These are phyloP conservation scores for Dendroctonus ponderosae DNA, from an alignment of 1,140 invertebrate species.

Conservation along the genomic window DNA sequence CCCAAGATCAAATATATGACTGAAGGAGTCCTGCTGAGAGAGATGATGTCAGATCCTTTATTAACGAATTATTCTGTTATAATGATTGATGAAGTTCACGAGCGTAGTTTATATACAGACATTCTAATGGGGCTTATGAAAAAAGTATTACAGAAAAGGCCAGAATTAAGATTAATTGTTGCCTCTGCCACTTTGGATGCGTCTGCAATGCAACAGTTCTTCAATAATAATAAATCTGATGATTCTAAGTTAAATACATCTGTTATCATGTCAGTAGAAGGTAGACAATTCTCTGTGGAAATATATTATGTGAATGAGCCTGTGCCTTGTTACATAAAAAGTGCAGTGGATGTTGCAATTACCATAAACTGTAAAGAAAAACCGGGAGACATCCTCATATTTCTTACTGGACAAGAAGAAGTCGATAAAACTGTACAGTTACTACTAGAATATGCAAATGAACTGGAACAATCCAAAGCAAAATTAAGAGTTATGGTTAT, in stretches of 20 bases:
- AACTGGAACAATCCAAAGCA: conserved; percentile 49
- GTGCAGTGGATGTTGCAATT: conserved; percentile 80
- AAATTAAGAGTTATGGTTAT: conserved; percentile 70
- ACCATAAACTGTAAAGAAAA: conserved; percentile 85
- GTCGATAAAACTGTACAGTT: conserved; percentile 72
- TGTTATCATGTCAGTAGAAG: conserved; percentile 84
- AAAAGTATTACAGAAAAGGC: conserved; percentile 84
- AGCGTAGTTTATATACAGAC: conserved; percentile 89
- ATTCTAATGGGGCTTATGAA: conserved; percentile 92
- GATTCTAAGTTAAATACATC: conserved; percentile 66
- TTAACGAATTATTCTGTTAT: conserved; percentile 86
- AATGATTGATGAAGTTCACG: conserved; percentile 96
- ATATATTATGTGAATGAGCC: conserved; percentile 84
- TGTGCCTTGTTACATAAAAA: conserved; percentile 86
- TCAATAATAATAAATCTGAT: conserved; percentile 69
- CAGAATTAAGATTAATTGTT: conserved; percentile 81
- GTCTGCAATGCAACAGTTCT: conserved; percentile 82
- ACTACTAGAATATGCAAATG: conserved; percentile 64
- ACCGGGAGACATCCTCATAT: conserved; percentile 86
- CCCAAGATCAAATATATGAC: conserved; percentile 96
- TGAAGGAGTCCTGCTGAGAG: conserved; percentile 89
- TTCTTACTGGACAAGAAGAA: conserved; percentile 93
- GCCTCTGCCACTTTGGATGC: conserved; percentile 96
- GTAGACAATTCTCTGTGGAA: conserved; percentile 84
- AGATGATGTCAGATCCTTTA: conserved; percentile 94